These are phyloP conservation scores for Catharus minimus DNA, from an alignment of 2,113 vertebrate species.

Conservation along the genomic window DNA sequence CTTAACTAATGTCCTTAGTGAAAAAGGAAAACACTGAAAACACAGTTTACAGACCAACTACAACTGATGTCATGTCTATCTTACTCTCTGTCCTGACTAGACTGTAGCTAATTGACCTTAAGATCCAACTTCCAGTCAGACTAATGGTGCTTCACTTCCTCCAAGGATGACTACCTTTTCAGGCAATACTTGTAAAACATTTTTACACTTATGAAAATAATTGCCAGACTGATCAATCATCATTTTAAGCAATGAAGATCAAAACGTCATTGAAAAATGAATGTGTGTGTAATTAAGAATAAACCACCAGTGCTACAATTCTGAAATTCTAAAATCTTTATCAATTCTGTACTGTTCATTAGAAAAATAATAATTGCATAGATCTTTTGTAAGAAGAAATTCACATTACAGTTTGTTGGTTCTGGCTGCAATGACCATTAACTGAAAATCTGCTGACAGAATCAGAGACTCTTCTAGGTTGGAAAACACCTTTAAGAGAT, in stretches of 20 bases:
- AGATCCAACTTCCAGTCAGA: neutral
- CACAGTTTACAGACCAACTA: neutral
- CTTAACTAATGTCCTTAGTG: neutral
- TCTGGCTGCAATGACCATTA: neutral
- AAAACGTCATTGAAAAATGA: neutral
- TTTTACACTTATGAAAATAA: neutral
- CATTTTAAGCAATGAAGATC: neutral
- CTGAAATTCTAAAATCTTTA: neutral
- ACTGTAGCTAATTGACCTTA: neutral
- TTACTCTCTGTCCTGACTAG: neutral
- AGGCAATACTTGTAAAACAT: neutral
- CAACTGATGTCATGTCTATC: neutral
- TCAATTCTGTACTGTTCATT: neutral
- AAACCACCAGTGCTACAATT: neutral
- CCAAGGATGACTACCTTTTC: neutral
- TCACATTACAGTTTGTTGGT: neutral
- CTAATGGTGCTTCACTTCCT: neutral
- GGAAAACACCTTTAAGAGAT: neutral
- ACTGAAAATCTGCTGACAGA: neutral
- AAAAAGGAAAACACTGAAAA: neutral
- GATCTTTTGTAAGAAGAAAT: neutral
- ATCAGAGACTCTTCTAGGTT: neutral
- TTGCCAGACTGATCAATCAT: neutral
- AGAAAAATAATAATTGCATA: neutral
- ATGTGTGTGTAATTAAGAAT: neutral